These are phyloP conservation scores for Orientallactaga bullata DNA, from an alignment of 2,113 vertebrate species.

Conservation along the genomic window DNA sequence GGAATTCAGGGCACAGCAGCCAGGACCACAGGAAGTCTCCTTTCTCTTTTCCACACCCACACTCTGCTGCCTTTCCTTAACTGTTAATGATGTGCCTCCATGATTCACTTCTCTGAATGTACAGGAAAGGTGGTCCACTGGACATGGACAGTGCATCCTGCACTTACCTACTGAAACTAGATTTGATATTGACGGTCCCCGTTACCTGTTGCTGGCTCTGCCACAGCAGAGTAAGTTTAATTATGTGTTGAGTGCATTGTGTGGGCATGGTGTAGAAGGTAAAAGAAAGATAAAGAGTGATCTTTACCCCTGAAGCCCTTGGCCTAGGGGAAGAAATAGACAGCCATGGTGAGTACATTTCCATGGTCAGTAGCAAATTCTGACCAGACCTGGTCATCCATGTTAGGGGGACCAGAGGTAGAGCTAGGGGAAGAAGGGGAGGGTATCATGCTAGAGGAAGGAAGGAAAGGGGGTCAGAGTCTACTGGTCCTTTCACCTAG, in stretches of 20 bases:
- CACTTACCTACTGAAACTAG: no score
- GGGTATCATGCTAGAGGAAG: not conserved
- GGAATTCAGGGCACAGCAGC: not conserved
- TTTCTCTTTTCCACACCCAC: not conserved
- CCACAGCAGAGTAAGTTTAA: no score
- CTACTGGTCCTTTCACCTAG: not conserved
- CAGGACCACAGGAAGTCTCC: not conserved
- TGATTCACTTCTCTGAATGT: not conserved
- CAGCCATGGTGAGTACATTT: not conserved
- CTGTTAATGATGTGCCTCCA: not conserved
- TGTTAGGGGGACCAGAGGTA: no score
- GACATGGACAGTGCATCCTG: not conserved
- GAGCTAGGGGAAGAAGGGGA: not conserved
- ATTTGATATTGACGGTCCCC: no score
- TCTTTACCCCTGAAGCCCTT: not conserved
- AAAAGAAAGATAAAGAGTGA: no score
- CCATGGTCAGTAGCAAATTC: not conserved
- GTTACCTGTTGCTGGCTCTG: not conserved
- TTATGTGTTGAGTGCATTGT: accelerated
- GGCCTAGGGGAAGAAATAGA: not conserved
- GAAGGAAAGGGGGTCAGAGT: not conserved
- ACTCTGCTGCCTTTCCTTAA: not conserved
- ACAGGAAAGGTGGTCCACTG: accelerated
- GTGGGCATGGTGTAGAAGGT: not conserved
- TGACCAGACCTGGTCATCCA: not conserved